Evolutionary conservation across 2,797 vertebrate species (phyloP), one percentile per base, ranked within the genome.

Genomic region (Phoxinus dragarum): DNA sequence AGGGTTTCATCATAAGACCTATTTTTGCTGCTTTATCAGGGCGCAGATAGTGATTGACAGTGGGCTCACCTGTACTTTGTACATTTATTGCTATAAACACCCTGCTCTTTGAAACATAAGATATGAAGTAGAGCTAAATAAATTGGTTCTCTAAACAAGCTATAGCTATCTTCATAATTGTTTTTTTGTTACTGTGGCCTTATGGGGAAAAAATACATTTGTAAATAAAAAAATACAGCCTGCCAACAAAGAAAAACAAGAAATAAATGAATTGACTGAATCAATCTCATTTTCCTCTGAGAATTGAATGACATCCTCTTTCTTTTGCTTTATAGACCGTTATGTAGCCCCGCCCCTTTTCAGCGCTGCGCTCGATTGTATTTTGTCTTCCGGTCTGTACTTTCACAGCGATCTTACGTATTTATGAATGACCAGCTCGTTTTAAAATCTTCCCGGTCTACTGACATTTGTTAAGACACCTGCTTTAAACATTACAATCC

Each of bases 261-360:
- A 72, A 17, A 67, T n/a, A 23, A 54, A 84, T 71, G 10, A 89
- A 78, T 73, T 17, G 75, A 75, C 49, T 7, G 52, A 85, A 80
- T 87, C 40, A 80, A 83, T 79, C 71, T 80, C n/a, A 47, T 49
- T 56, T 79, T 21, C 61, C n/a, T 44, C 38, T 2, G 19, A 61
- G 34, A 84, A 64, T 49, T 21, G 8, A 36, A 23, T 61, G 52
- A 16, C 59, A 75, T 31, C 61, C n/a, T 38, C 10, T 3, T 80
- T 68, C 54, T 75, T 40, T 47, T 47, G 44, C 44, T 47, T 78
- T 83, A 42, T 42, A 10, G 40, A 42, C 42, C 40, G 27, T 9
- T 42, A 42, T 42, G 8, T 9, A 42, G 40, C 40, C 40, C 40
- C 40, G 40, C 9, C 42, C 2, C 42, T 12, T 44, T 47, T 47